These are phyloP conservation scores for Dinoponera quadriceps DNA, from an alignment of 1,140 invertebrate species.

Conservation along the genomic window DNA sequence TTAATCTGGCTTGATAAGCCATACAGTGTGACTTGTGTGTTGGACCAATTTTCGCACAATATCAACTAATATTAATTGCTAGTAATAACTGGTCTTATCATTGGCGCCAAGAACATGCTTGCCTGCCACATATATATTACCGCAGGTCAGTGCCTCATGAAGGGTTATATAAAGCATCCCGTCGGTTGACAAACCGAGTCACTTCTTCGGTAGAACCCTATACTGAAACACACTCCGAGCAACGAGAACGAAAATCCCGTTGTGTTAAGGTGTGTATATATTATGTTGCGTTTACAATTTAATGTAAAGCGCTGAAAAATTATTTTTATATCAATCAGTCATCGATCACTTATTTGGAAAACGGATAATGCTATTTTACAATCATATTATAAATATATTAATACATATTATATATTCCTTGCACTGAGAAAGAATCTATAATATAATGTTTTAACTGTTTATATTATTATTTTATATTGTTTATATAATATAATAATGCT, in stretches of 20 bases:
- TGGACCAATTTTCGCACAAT: slow-evolving; percentile 54
- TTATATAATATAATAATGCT: no score
- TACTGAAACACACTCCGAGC: background rate
- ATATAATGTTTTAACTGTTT: no score
- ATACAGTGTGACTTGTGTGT: background rate
- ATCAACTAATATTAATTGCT: slow-evolving; percentile 57
- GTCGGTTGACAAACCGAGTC: background rate
- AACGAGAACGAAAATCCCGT: background rate
- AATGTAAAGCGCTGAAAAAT: background rate
- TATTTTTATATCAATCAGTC: no score
- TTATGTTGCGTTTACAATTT: background rate
- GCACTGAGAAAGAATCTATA: no score
- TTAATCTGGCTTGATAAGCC: background rate
- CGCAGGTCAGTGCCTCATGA: background rate
- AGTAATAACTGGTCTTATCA: slow-evolving; percentile 28
- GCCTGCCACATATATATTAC: background rate
- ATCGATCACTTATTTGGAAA: no score
- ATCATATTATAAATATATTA: no score
- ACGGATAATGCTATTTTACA: no score
- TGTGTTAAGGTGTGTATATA: slow-evolving; percentile 14
- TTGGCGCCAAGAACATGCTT: background rate
- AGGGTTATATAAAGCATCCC: slow-evolving; percentile 30
- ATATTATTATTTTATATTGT: no score
- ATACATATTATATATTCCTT: no score
- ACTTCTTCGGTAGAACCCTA: background rate